Evolutionary conservation across 2,113 vertebrate genomes (phyloP).

Genomic region (Panurus biarmicus): DNA sequence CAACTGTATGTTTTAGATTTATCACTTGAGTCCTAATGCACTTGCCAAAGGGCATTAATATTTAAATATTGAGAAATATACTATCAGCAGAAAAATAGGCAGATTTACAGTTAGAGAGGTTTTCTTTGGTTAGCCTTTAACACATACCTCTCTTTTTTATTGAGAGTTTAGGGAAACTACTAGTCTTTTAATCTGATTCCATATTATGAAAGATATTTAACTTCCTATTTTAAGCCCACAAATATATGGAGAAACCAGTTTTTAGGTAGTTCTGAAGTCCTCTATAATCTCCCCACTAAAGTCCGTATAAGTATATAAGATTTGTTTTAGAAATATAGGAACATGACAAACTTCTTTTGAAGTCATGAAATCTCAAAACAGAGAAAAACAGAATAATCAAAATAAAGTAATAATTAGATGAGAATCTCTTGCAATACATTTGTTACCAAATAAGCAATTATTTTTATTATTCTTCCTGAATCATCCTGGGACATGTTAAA

Average conservation of each 20-base stretch:
- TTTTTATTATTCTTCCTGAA: background rate
- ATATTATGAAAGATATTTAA: background rate
- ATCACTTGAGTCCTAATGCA: slow-evolving; percentile 67
- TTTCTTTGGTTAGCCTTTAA: background rate
- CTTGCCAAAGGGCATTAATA: slow-evolving; percentile 69
- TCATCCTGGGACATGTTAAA: background rate
- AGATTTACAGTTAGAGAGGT: slow-evolving; percentile 29
- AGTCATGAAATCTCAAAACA: background rate
- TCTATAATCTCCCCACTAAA: background rate
- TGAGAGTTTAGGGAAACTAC: background rate
- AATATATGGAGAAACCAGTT: background rate
- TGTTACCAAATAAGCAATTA: background rate
- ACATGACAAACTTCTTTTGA: background rate
- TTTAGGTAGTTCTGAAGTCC: background rate
- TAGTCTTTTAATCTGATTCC: background rate
- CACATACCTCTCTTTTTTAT: background rate
- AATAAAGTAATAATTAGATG: background rate
- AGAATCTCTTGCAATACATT: background rate
- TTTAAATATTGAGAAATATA: slow-evolving; percentile 66
- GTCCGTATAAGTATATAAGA: background rate
- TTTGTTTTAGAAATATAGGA: background rate
- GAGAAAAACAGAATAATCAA: background rate
- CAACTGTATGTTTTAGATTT: slow-evolving; percentile 65
- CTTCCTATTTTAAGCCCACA: background rate
- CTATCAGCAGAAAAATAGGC: slow-evolving; percentile 49